Conservation (phyloP, 1,140 invertebrate species). For the Dreissena polymorpha region DNA sequence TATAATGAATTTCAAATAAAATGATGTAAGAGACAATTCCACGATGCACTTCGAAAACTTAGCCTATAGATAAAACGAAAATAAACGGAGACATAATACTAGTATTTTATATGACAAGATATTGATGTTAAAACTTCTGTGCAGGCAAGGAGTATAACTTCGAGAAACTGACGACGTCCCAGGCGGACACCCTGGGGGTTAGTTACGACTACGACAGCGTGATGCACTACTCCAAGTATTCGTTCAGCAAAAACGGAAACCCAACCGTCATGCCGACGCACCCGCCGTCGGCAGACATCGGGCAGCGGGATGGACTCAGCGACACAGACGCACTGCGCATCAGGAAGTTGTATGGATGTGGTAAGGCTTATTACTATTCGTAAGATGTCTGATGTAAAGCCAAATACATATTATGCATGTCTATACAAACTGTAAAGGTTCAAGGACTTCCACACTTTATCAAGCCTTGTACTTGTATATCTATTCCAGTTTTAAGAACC, state of each 20-base stretch:
- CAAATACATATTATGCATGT: too few relatives aligned
- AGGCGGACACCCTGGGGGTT: constrained; percentile 66
- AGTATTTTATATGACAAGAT: too few relatives aligned
- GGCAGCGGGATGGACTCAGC: constrained; percentile 73
- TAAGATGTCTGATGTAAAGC: background rate
- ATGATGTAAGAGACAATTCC: too few relatives aligned
- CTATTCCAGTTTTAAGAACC: too few relatives aligned
- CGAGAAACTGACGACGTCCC: constrained; percentile 54
- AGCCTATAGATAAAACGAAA: too few relatives aligned
- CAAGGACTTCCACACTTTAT: too few relatives aligned
- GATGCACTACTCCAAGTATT: constrained; percentile 81
- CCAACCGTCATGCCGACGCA: constrained; percentile 78
- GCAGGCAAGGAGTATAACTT: constrained; percentile 66
- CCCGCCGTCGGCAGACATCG: constrained; percentile 66
- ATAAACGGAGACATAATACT: too few relatives aligned
- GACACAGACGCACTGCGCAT: constrained; percentile 71
- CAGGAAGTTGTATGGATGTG: constrained; percentile 74
- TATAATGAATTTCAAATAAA: too few relatives aligned
- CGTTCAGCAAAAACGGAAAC: constrained; percentile 77
- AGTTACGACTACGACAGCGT: constrained; percentile 80
- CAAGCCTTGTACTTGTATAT: too few relatives aligned
- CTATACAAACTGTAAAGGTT: too few relatives aligned
- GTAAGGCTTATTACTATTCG: constrained; percentile 44
- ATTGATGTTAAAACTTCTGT: background rate
- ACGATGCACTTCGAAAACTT: too few relatives aligned